phyloP scores from a whole-genome alignment of 2,113 vertebrate species.

The Heliornis fulica region DNA sequence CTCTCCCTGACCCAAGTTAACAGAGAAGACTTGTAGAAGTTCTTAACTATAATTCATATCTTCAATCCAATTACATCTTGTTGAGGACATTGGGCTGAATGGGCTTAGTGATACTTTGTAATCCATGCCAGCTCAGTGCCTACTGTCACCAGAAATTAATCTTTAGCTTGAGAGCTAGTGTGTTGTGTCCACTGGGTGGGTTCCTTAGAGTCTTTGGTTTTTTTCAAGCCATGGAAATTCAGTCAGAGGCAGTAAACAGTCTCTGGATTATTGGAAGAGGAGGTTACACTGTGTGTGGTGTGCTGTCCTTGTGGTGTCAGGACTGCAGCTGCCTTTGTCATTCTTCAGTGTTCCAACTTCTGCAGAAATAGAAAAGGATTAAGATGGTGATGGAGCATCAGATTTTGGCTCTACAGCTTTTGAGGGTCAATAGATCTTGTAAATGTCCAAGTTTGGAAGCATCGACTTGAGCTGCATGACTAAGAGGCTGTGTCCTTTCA shows the following conservation, averaged over 20 bases:
- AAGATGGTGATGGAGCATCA: neutral
- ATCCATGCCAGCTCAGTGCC: neutral
- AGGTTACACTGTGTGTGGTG: neutral
- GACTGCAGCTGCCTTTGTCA: neutral
- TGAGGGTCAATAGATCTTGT: neutral
- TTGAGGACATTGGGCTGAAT: neutral
- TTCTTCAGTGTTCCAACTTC: neutral
- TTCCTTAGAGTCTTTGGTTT: neutral
- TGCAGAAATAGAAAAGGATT: neutral
- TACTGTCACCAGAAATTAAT: neutral
- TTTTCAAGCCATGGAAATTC: neutral
- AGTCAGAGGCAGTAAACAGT: neutral
- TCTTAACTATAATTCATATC: neutral
- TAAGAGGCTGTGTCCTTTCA: neutral
- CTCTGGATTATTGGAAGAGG: neutral
- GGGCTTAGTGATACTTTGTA: neutral
- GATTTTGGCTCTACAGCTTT: neutral
- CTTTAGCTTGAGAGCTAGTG: neutral
- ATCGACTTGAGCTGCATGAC: neutral
- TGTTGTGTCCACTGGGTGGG: rapidly evolving
- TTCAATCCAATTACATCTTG: neutral
- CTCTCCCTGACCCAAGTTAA: neutral
- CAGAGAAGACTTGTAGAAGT: neutral
- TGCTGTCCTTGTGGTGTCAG: neutral
- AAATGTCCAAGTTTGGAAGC: neutral